Evolutionary conservation across 2,888 invertebrate genomes (phyloP).

Genomic region (Ischnura elegans): DNA sequence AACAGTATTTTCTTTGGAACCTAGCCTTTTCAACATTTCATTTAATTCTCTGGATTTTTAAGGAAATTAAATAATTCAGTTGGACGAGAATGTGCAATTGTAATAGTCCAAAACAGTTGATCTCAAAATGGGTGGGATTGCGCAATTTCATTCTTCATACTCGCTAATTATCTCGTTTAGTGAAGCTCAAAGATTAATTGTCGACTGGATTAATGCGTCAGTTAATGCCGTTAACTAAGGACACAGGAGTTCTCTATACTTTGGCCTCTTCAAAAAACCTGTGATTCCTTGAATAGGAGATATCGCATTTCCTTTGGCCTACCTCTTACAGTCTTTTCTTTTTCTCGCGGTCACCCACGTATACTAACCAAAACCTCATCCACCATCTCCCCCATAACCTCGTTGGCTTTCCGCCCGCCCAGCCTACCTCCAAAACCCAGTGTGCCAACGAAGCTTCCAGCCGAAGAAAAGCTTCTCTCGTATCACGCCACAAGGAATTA

Average conservation of each 20-base stretch:
- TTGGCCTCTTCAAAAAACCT: neutral
- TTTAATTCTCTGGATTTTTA: too few species aligned
- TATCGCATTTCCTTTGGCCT: neutral
- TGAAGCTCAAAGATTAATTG: too few species aligned
- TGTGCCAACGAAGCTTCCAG: neutral
- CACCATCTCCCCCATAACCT: neutral
- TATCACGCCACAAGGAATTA: neutral
- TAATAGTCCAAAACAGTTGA: too few species aligned
- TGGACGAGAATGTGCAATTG: too few species aligned
- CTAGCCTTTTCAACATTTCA: too few species aligned
- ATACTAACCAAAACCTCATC: neutral
- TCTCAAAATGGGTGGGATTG: too few species aligned
- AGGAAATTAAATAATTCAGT: too few species aligned
- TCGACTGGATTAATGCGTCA: too few species aligned
- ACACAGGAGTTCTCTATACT: neutral
- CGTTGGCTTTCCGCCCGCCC: neutral
- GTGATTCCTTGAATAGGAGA: neutral
- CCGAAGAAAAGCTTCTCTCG: slow-evolving; percentile 14
- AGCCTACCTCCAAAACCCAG: neutral
- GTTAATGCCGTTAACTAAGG: too few species aligned
- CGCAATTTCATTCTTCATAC: too few species aligned
- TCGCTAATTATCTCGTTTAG: too few species aligned
- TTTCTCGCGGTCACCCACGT: neutral
- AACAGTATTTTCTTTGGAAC: too few species aligned
- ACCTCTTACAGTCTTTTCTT: neutral